Base-by-base conservation (phyloP, 2,797 vertebrate species). In the Dendrocincla tyrannina region DNA sequence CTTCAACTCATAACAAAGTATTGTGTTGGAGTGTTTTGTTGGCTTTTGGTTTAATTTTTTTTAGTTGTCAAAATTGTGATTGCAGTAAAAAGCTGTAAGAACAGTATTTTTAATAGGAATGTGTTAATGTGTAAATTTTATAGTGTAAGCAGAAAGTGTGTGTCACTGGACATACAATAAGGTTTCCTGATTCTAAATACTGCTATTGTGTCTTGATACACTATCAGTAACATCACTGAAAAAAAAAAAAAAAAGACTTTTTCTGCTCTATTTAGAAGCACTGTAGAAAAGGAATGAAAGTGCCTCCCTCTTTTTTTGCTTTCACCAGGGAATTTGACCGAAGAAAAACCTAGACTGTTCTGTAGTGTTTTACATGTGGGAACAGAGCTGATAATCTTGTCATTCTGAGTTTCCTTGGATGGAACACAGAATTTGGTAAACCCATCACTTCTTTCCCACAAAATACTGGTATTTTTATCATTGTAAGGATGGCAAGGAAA, bases 381-480 rank as follows among this genome's bases (percentile, higher is more conserved):
- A 97, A 88, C 41, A 83, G 70, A 91, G 87, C 80, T 5, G 63
- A 82, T 86, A 85, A 85, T 95, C 84, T 91, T 96, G 50, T 94
- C 58, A 60, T 95, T 95, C 64, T 93, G 74, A 82, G 67, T 59
- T 96, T 96, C 81, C 28, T 69, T 59, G 47, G 39, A 33, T 69
- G 55, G 68, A 94, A 16, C 47, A 37, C 82, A 92, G 41, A 53
- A 55, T 88, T 90, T 92, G 63, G 12, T 63, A 85, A 93, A 27
- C 32, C 33, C 47, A 28, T 50, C 25, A 19, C 22, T 75, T 75
- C 23, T 62, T 88, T 90, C 39, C 28, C 32, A 47, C 72, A 78
- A 86, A 93, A 81, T 62, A 44, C 42, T 92, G 67, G 8, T 82
- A 60, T 91, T 94, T 95, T 97, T 93, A 46, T 90, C 10, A 7